These are phyloP conservation scores for Dichetophora obliterata DNA, from an alignment of 2,888 invertebrate genomes.

Conservation along the genomic window DNA sequence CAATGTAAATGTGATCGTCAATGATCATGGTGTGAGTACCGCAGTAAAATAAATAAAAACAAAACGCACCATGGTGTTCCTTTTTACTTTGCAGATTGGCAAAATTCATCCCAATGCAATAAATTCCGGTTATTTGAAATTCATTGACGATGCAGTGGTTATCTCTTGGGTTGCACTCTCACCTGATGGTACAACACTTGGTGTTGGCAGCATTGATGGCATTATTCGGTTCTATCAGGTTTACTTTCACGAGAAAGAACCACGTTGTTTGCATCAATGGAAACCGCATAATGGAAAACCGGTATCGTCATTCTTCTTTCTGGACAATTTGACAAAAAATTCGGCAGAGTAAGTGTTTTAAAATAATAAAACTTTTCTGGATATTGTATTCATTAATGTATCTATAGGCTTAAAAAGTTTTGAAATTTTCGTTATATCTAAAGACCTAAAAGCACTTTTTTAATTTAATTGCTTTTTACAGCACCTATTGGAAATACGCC, in stretches of 20 bases:
- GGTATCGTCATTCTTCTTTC: constrained; percentile 90
- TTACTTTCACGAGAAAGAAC: constrained; percentile 79
- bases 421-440: neutral
- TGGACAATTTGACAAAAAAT: constrained; percentile 90
- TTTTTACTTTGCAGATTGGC: constrained; percentile 56
- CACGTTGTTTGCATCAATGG: constrained; percentile 93
- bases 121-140: constrained; percentile 65
- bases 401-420: neutral
- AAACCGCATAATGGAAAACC: constrained; percentile 90
- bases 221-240: constrained; percentile 93
- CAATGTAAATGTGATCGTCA: constrained; percentile 63
- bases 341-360: constrained; percentile 78
- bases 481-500: constrained; percentile 92
- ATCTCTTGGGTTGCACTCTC: constrained; percentile 91
- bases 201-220: constrained; percentile 90
- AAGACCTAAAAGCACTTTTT: neutral
- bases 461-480: constrained; percentile 39
- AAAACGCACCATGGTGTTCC: neutral
- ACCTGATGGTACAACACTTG: constrained; percentile 94
- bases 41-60: neutral
- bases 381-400: neutral
- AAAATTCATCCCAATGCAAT: constrained; percentile 59
- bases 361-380: neutral
- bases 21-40: constrained; percentile 63
- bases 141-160: constrained; percentile 73